Evolutionary conservation across 2,113 vertebrate species (phyloP), one percentile per base, ranked within the genome.

Genomic region (Scomber colias): DNA sequence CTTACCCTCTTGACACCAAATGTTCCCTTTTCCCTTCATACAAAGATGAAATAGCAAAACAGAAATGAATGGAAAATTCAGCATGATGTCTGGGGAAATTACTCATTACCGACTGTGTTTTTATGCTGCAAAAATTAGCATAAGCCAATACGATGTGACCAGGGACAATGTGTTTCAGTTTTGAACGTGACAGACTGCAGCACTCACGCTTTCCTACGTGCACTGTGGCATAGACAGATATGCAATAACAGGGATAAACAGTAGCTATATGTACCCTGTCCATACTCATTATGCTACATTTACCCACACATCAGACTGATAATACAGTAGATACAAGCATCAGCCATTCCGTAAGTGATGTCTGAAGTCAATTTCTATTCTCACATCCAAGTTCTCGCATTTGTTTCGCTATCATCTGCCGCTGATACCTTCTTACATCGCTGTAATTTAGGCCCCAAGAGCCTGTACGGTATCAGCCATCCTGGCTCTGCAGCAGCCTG

Each of bases 101-200:
- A 83, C 63, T 74, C 71, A 89, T 88, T 79, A 71, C 54, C 0
- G 11, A 57, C 24, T 69, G 31, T 60, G 50, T 75, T 86, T 87
- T 79, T 61, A 55, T 71, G 74, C 67, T 71, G 70, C 66, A 55
- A 49, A 61, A 44, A 87, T 86, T 85, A 40, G 49, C 82, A 87
- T 82, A 70, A 75, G 27, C 64, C 48, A 69, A 79, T 53, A 71
- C 1, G 24, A 81, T 77, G 71, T 79, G 77, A 79, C 67, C 57
- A 82, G 17, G 66, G 56, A 79, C 46, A 63, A 19, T 48, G 51
- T 48, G 19, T 67, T 77, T 64, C 31, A 9, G 53, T 27, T 7
- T 56, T 6, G 19, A 40, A 72, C 2, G 15, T 73, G 67, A 73
- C 11, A 61, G 64, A 60, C 46, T 48, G 50, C 54, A 76, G 30